Evolutionary conservation across 2,113 vertebrate genomes (phyloP).

Genomic region (Hemicordylus capensis): DNA sequence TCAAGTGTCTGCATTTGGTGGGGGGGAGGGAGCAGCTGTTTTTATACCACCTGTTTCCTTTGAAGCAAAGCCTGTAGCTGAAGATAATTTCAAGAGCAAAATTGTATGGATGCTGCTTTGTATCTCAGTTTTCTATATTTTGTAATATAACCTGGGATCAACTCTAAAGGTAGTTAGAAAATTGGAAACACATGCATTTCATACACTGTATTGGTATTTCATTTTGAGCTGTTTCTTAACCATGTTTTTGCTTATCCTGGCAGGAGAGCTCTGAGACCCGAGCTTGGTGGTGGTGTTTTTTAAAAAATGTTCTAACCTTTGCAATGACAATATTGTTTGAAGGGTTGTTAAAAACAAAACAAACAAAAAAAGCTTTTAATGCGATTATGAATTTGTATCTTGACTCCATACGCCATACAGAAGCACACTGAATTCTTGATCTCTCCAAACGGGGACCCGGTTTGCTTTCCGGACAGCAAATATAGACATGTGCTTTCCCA

Average conservation of each 20-base stretch:
- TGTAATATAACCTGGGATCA: slow-evolving; percentile 80
- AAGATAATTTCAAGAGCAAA: slow-evolving; percentile 81
- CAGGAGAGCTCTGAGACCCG: slow-evolving; percentile 68
- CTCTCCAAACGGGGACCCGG: slow-evolving; percentile 64
- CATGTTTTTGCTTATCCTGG: slow-evolving; percentile 68
- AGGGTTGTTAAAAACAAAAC: slow-evolving; percentile 35
- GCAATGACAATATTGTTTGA: slow-evolving; percentile 72
- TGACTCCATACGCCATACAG: slow-evolving; percentile 43
- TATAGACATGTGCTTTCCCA: too few relatives aligned
- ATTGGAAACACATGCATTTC: slow-evolving; percentile 64
- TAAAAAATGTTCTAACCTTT: slow-evolving; percentile 73
- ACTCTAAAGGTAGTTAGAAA: slow-evolving; percentile 76
- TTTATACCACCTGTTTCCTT: slow-evolving; percentile 77
- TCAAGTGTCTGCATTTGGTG: slow-evolving; percentile 72
- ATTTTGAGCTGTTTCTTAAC: slow-evolving; percentile 66
- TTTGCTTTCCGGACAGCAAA: too few relatives aligned
- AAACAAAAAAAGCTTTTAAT: slow-evolving; percentile 45
- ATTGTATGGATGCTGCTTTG: slow-evolving; percentile 79
- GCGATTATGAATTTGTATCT: slow-evolving; percentile 43
- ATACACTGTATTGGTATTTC: slow-evolving; percentile 66
- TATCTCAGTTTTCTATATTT: slow-evolving; percentile 86
- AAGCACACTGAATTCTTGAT: slow-evolving; percentile 56
- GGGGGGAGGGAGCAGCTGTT: slow-evolving; percentile 75
- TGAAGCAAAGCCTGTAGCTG: slow-evolving; percentile 79
- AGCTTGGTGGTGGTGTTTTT: slow-evolving; percentile 75